Conservation (phyloP, 2,113 vertebrate species). For the Xiphorhynchus elegans region DNA sequence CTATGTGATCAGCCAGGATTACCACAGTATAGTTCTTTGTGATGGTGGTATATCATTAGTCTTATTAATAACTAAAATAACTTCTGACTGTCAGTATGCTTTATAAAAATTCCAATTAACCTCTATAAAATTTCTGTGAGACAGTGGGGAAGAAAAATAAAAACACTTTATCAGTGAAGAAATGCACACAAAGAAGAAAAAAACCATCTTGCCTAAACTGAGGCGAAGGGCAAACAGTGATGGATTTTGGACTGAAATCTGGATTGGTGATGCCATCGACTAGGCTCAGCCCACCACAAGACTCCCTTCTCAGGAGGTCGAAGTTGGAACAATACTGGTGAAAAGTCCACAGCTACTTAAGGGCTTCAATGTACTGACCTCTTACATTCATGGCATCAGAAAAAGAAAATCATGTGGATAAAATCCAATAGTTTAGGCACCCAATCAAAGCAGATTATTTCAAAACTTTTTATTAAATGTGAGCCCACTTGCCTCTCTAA, state of each 20-base stretch:
- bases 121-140: background rate
- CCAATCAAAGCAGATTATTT: constrained; percentile 12
- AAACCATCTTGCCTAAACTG: background rate
- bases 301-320: constrained; percentile 29
- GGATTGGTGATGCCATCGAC: background rate
- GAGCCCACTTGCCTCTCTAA: constrained; percentile 17
- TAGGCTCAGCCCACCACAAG: background rate
- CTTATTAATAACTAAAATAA: background rate
- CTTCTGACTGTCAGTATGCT: background rate
- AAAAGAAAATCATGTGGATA: background rate
- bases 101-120: background rate
- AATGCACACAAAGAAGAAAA: background rate
- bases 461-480: constrained; percentile 20
- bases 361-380: background rate
- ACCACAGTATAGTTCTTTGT: background rate
- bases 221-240: background rate
- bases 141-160: background rate
- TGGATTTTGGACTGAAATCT: background rate
- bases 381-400: background rate
- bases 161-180: background rate
- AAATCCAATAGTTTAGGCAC: background rate
- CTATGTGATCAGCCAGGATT: background rate
- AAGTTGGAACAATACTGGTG: constrained; percentile 26
- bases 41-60: background rate
- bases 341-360: constrained; percentile 12